Base-by-base conservation (phyloP, 1,140 invertebrate genomes). In the Achroia grisella region DNA sequence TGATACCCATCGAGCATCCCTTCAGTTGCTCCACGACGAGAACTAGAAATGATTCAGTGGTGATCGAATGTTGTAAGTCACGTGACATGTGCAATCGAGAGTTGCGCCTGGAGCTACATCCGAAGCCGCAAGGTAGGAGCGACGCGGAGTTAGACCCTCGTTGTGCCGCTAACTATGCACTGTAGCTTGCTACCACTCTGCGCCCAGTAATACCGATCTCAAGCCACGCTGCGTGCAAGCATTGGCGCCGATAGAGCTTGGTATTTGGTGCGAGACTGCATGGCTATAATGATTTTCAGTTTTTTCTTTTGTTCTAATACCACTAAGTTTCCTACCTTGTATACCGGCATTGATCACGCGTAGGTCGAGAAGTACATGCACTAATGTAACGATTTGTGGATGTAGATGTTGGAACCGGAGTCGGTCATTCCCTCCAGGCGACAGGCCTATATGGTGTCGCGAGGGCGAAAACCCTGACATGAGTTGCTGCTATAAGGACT, bases 401-500 rank as follows among this genome's bases (percentile, higher is more conserved):
- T 69, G 51, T 86, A 90, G 89, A 87, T 90, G 89, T 86, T 85
- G 89, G 81, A 70, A 87, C 53, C 81, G 76, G 63, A 63, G 71
- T 42, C 63, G 73, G 30, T 71, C 82, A 52, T 88, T 87, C 53
- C 89, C 89, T 56, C 88, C 88, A 32, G 88, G 89, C 61, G 89
- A 89, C 69, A 86, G 78, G 40, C 77, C 90, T 50, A 80, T 90
- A 55, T 91, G 90, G 87, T 89, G 89, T 78, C 82, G 87, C 64
- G 82, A 89, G 48, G 67, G 74, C 56, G 74, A 82, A 61, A 83
- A 84, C 53, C 72, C 87, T 48, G 72, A 85, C 56, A 87, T 87
- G 62, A 89, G 88, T 82, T 92, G 91, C 86, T 88, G 89, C 66
- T 68, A 86, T 32, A 68, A 71, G 63, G 89, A 91, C 86, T 87